A percentile compares a stretch with the other conserved stretches of the same genome.
phyloP scores from a whole-genome alignment of 2,888 invertebrate species.

The Agonopterix arenella region DNA sequence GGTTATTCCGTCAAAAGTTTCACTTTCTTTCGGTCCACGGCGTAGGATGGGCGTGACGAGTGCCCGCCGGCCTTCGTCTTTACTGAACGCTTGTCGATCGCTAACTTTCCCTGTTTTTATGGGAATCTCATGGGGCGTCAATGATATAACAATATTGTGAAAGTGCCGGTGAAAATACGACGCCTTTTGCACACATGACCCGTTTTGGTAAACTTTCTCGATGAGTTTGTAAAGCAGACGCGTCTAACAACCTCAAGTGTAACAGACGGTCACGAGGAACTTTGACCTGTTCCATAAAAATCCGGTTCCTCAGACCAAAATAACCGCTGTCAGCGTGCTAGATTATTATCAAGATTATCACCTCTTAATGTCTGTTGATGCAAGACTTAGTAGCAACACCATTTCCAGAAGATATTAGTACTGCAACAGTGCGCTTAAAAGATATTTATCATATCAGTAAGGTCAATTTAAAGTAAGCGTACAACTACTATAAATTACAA shows the following conservation, averaged over 20 bases:
- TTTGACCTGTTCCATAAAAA: slow-evolving; percentile 7
- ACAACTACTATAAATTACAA: slow-evolving; percentile 4
- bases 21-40: slow-evolving; percentile 59
- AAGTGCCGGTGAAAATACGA: slow-evolving; percentile 27
- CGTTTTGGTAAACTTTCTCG: slow-evolving; percentile 4
- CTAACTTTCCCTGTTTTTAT: slow-evolving; percentile 74
- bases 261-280: slow-evolving; percentile 5
- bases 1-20: slow-evolving; percentile 43
- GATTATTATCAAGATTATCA: too few species aligned
- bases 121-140: slow-evolving; percentile 55
- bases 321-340: too few species aligned
- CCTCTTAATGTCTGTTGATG: too few species aligned
- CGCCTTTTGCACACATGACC: slow-evolving; percentile 20
- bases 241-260: background rate
- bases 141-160: slow-evolving; percentile 51
- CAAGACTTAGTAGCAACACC: too few species aligned
- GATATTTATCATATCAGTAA: too few species aligned
- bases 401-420: too few species aligned
- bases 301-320: background rate
- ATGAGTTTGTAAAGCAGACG: background rate
- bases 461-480: background rate
- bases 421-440: too few species aligned
- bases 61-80: slow-evolving; percentile 43
- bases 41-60: slow-evolving; percentile 62
- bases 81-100: slow-evolving; percentile 47